phyloP scores from a whole-genome alignment of 2,797 vertebrate genomes.

The Siniperca undulata region DNA sequence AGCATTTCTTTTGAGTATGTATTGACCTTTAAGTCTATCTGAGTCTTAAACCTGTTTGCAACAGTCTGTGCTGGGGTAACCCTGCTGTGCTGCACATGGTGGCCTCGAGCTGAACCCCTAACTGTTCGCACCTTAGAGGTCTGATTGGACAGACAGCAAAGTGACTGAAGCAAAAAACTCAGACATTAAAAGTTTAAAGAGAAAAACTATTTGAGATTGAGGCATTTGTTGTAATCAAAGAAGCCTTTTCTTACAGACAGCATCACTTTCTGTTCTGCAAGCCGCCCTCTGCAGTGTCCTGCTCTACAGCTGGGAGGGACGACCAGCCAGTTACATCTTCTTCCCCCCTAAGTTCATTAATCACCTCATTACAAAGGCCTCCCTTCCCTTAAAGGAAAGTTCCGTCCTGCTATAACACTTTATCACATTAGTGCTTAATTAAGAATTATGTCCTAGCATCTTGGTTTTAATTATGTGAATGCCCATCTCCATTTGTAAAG shows the following conservation, averaged over 20 bases:
- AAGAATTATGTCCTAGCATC: slow-evolving; percentile 92
- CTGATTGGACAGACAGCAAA: slow-evolving; percentile 28
- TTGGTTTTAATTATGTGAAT: slow-evolving; percentile 89
- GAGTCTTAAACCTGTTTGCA: slow-evolving; percentile 12
- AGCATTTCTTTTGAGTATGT: background rate
- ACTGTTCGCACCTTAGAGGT: background rate
- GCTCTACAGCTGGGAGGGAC: slow-evolving; percentile 65
- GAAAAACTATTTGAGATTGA: background rate
- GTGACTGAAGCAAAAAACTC: background rate
- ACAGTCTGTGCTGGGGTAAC: background rate
- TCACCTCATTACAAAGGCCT: slow-evolving; percentile 86
- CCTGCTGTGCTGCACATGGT: background rate
- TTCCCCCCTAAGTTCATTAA: slow-evolving; percentile 87
- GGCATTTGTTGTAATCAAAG: slow-evolving; percentile 18
- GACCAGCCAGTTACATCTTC: slow-evolving; percentile 85
- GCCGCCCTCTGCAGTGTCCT: slow-evolving; percentile 46
- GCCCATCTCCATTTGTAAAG: slow-evolving; percentile 87
- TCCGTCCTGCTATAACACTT: slow-evolving; percentile 84
- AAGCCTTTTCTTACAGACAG: slow-evolving; percentile 26
- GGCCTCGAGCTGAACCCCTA: slow-evolving; percentile 12
- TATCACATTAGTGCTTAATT: slow-evolving; percentile 94
- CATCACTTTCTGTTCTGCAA: slow-evolving; percentile 36
- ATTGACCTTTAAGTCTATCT: background rate
- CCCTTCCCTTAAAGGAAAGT: slow-evolving; percentile 84
- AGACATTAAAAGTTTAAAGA: background rate